Conservation (phyloP, 35 echinoderm and acorn worm genomes). For the Lytechinus variegatus region DNA sequence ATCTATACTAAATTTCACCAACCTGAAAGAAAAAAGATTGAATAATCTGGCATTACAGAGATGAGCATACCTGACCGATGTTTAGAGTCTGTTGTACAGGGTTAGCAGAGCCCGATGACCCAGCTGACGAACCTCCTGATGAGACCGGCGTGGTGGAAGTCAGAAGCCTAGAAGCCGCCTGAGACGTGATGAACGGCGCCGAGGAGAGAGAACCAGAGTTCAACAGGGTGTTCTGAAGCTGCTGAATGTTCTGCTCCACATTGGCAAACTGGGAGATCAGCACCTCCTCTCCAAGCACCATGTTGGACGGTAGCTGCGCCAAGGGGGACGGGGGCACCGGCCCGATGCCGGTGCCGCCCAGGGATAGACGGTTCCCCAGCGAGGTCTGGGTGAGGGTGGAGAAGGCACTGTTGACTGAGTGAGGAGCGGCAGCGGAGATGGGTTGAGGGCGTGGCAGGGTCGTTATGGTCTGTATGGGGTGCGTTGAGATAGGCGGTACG, state of each 20-base stretch:
- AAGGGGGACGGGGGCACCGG: conserved; percentile 67
- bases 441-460: conserved; percentile 51
- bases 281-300: conserved; percentile 93
- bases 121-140: background rate
- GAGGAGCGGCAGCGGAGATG: conserved; percentile 2
- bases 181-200: conserved; percentile 35
- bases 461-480: conserved; percentile 2
- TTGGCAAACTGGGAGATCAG: conserved; percentile 85
- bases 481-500: conserved; percentile 30
- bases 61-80: conserved; percentile 21
- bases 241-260: conserved; percentile 86
- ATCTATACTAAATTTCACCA: too few relatives aligned
- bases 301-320: conserved; percentile 71
- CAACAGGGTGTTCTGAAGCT: conserved; percentile 76
- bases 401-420: conserved; percentile 79
- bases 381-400: conserved; percentile 62
- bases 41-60: background rate
- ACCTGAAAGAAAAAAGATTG: too few relatives aligned
- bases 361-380: conserved; percentile 34
- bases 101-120: background rate
- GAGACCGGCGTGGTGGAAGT: conserved; percentile 16
- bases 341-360: conserved; percentile 50
- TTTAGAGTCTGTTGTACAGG: conserved; percentile 31
- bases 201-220: conserved; percentile 52
- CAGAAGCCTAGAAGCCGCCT: background rate